Base-by-base conservation (phyloP, 2,113 vertebrate species). In the Apteryx mantelli region DNA sequence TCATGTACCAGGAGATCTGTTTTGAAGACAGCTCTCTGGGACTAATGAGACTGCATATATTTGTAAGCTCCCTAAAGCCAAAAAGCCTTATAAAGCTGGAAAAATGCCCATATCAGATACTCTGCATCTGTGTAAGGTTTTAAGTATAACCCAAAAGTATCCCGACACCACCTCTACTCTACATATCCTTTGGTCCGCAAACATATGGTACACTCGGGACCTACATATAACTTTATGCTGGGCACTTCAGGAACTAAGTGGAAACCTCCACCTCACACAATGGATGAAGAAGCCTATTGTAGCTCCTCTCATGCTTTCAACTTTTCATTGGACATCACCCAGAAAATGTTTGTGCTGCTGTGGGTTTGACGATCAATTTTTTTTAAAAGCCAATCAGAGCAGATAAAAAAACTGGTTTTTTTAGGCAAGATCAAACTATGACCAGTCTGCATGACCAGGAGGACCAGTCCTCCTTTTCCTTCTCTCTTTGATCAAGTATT, bases 281-380 rank as follows among this genome's bases (percentile, higher is more conserved):
- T 77, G 93, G 97, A 98, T 96, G 91, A 65, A 96, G 86, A 97
- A 97, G 97, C 94, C 94, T 97, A 70, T 58, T 97, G 92, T 92
- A 96, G 93, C 88, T 97, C 91, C 78, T 91, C 96, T 97, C 85
- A 88, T 2, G 0, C 82, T 83, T 97, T 93, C 88, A 97, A 86
- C 89, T 97, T 89, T 61, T 40, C 76, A 91, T 7, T 84, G 86
- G 89, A 83, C 85, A 94, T 88, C 60, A 96, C n/a, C 73, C 81
- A 83, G 89, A 96, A 95, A 93, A 88, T 68, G 95, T 98, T 98
- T 98, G 96, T 97, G 98, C 97, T 98, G 98, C 97, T 98, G 98
- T 98, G 98, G 98, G 98, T 98, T 98, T 98, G 98, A 98, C 98
- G 69, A 98, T 98, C 98, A 98, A 98, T 97, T 96, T 97, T 95